Base-by-base conservation (phyloP, 2,888 invertebrate genomes). In the Drosophila macrospina region DNA sequence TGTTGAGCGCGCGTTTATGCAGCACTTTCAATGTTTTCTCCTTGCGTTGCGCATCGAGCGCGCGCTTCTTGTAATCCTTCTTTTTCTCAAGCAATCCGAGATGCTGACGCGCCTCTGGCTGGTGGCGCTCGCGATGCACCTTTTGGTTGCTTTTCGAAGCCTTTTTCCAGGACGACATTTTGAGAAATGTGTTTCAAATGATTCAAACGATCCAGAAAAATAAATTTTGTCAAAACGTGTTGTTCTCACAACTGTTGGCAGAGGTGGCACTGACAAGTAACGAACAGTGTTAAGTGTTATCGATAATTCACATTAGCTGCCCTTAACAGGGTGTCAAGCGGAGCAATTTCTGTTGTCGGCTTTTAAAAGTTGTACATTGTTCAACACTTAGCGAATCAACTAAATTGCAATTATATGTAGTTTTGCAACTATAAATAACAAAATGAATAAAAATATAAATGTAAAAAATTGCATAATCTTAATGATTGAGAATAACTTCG, bases 91-190 rank as follows among this genome's bases (percentile, higher is more conserved):
- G 93, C 6, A 97, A 91, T 0, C 98, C 98, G 13, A 98, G 92
- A 89, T 97, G 95, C 88, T 95, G 93, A 20, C 98, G 93, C 0
- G 94, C 93, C 77, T 95, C 95, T 0, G 97, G 97, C 90, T 98
- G 97, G 91, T 97, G 97, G 52, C 98, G 93, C 91, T 98, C 98
- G 56, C 94, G 93, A 89, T 98, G 97, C 2, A 95, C 95, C 91
- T 96, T 96, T 89, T 97, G 97, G 78, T 96, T 95, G 37, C 96
- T 94, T 92, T 98, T 98, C 0, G 95, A 94, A 34, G 97, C 97
- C 92, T 97, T 98, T 82, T 95, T 97, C 96, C 97, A 97, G 0
- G 97, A 96, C 3, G 97, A 97, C 98, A 98, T 98, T 6, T 15
- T 69, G 11, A 4, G 1, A n/a, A n/a, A 15, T 15, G 10, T 20